A percentile compares a stretch with the other conserved stretches of the same genome.
phyloP scores from a whole-genome alignment of 2,797 vertebrate species.

The Poeciliopsis infans region DNA sequence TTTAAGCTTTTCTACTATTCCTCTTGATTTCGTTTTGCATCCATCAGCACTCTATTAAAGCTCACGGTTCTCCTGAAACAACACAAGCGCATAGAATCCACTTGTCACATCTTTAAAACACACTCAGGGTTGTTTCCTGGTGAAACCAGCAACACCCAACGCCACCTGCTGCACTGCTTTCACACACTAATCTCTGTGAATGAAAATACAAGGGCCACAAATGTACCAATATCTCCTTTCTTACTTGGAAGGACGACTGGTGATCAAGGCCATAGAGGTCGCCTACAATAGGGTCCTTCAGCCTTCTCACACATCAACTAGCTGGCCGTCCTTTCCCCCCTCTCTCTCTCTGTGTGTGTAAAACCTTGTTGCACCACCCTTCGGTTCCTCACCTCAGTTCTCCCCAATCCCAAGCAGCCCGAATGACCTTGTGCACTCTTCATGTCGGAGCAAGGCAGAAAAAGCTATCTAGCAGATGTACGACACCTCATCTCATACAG shows the following conservation, averaged over 20 bases:
- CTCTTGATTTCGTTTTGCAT: constrained; percentile 44
- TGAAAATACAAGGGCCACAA: constrained; percentile 44
- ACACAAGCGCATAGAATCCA: constrained; percentile 42
- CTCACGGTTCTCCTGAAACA: constrained; percentile 35
- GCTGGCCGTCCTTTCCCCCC: constrained; percentile 11
- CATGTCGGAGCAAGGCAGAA: constrained; percentile 54
- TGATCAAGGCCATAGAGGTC: constrained; percentile 52
- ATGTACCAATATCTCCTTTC: constrained; percentile 31
- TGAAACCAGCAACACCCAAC: constrained; percentile 62
- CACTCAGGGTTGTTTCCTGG: constrained; percentile 46
- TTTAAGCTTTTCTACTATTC: constrained; percentile 29
- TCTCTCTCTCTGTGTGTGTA: not conserved
- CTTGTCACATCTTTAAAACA: constrained; percentile 63
- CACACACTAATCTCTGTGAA: constrained; percentile 36
- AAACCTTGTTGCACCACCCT: constrained; percentile 38
- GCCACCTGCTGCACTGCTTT: constrained; percentile 62
- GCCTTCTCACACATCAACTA: constrained; percentile 38
- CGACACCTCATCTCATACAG: constrained; percentile 71
- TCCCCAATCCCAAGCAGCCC: constrained; percentile 42
- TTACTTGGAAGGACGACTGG: constrained; percentile 45
- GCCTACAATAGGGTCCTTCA: constrained; percentile 33
- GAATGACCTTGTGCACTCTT: constrained; percentile 69
- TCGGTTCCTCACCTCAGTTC: constrained; percentile 45
- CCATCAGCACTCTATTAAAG: constrained; percentile 31
- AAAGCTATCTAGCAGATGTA: constrained; percentile 79